phyloP scores from a whole-genome alignment of 2,888 invertebrate species.

The Tetranychus piercei region DNA sequence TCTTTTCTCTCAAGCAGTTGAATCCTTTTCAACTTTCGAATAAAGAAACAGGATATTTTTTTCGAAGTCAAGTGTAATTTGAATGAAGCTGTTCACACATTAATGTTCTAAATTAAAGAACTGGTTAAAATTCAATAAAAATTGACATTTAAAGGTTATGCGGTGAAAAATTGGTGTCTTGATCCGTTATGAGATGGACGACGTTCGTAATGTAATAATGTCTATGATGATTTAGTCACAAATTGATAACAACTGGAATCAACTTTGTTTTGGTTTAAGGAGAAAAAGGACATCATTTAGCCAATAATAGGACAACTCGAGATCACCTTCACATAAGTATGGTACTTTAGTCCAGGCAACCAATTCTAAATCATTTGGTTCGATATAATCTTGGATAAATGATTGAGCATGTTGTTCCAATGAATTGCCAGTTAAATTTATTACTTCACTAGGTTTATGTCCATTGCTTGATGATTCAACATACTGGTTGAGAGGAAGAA shows the following conservation, averaged over 20 bases:
- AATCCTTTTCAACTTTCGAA: too few relatives aligned
- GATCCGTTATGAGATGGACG: too few relatives aligned
- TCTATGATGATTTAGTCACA: too few relatives aligned
- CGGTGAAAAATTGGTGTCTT: too few relatives aligned
- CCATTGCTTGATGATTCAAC: constrained; percentile 52
- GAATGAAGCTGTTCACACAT: too few relatives aligned
- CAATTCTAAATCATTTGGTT: constrained; percentile 52
- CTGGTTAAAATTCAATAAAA: too few relatives aligned
- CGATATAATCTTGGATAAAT: constrained; percentile 44
- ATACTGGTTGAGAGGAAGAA: constrained; percentile 80
- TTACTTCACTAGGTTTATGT: constrained; percentile 30
- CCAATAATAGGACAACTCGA: constrained; percentile 58
- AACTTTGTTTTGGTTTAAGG: constrained; percentile 20
- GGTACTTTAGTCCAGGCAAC: constrained; percentile 74
- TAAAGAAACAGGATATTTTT: too few relatives aligned
- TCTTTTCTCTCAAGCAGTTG: too few relatives aligned
- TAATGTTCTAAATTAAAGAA: too few relatives aligned
- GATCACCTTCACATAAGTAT: constrained; percentile 89
- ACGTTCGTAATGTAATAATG: too few relatives aligned
- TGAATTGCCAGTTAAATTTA: constrained; percentile 32
- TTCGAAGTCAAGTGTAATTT: too few relatives aligned
- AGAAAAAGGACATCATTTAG: constrained; percentile 76
- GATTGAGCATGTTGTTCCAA: constrained; percentile 51
- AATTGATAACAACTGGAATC: neutral
- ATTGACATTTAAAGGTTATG: too few relatives aligned